Percentiles rank a stretch among this genome's conserved stretches.
phyloP scores from a whole-genome alignment of 2,888 invertebrate species.

The Ametastegia equiseti region DNA sequence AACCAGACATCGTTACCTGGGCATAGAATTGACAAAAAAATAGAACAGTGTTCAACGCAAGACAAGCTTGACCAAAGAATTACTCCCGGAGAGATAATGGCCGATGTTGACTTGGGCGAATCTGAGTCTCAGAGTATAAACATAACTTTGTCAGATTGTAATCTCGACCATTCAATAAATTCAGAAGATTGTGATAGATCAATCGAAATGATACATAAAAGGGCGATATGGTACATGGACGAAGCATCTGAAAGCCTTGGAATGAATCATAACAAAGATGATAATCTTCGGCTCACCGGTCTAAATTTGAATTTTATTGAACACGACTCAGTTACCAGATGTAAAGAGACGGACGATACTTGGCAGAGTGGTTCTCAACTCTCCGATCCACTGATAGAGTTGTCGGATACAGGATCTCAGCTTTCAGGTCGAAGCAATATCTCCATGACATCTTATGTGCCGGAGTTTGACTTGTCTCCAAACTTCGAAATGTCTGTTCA shows the following conservation, averaged over 20 bases:
- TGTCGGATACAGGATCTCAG: not conserved
- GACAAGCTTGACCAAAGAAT: not conserved
- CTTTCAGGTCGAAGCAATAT: not conserved
- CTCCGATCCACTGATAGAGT: not conserved
- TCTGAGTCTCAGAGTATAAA: not conserved
- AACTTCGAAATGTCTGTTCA: not conserved
- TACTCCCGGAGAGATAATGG: not conserved
- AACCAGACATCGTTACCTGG: not conserved
- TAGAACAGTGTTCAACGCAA: not conserved
- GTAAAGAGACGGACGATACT: not conserved
- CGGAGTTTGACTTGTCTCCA: not conserved
- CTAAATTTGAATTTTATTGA: not conserved
- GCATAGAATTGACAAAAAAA: not conserved
- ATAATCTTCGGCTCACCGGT: not conserved
- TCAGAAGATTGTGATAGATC: not conserved
- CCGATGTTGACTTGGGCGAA: not conserved
- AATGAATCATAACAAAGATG: not conserved
- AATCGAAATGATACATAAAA: not conserved
- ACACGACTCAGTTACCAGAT: not conserved
- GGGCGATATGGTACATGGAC: not conserved
- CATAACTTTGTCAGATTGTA: constrained; percentile 2
- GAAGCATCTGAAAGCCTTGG: not conserved
- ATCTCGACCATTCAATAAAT: not conserved
- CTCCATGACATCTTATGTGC: not conserved
- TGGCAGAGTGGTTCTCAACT: not conserved